Evolutionary conservation across 2,888 invertebrate genomes (phyloP).

Genomic region (Dicranocentrus wangi): DNA sequence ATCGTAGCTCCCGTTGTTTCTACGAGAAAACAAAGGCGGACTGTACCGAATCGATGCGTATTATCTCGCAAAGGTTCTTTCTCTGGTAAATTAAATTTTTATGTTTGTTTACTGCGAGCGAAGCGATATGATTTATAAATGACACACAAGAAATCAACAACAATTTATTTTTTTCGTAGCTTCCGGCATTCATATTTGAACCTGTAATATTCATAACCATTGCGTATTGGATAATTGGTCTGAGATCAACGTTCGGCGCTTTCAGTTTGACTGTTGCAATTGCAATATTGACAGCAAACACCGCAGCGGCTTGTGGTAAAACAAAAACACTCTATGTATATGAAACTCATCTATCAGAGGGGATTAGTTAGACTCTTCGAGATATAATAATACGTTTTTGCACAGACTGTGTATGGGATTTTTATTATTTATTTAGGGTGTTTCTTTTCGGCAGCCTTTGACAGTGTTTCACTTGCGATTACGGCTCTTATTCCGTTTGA

Average conservation of each 20-base stretch:
- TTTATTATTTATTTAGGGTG: conserved; percentile 79
- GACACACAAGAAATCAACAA: background rate
- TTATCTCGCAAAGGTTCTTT: conserved; percentile 85
- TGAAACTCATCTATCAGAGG: too few relatives aligned
- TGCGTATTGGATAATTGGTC: conserved; percentile 91
- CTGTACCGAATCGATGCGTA: conserved; percentile 87
- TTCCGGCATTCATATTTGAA: conserved; percentile 89
- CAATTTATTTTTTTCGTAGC: conserved; percentile 76
- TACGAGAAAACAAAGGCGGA: conserved; percentile 87
- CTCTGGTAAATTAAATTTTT: conserved; percentile 83
- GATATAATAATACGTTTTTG: too few relatives aligned
- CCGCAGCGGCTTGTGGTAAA: conserved; percentile 89
- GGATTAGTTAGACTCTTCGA: too few relatives aligned
- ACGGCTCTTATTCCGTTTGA: conserved; percentile 90
- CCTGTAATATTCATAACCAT: conserved; percentile 87
- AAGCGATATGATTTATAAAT: too few relatives aligned
- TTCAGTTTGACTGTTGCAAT: conserved; percentile 82
- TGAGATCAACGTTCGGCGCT: conserved; percentile 81
- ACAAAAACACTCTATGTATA: conserved; percentile 51
- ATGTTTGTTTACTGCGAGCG: too few relatives aligned
- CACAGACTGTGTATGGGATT: too few relatives aligned
- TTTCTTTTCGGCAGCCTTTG: conserved; percentile 89
- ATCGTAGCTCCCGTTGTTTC: conserved; percentile 84
- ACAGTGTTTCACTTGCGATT: conserved; percentile 86
- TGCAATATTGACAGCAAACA: conserved; percentile 86